Evolutionary conservation across 2,888 invertebrate genomes (phyloP).

Genomic region (Marronus borbonicus): DNA sequence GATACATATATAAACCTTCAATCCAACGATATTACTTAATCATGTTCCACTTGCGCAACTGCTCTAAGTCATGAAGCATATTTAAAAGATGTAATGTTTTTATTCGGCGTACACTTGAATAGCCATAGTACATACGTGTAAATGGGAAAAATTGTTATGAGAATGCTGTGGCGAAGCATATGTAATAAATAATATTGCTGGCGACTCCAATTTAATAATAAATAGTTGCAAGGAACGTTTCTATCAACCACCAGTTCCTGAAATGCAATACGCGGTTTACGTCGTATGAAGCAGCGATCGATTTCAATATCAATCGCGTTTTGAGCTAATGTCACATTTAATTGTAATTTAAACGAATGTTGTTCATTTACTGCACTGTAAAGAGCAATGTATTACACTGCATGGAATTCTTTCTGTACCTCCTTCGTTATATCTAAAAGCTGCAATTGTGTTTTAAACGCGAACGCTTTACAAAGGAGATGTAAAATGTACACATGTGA

Average conservation of each 20-base stretch:
- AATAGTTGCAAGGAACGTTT: constrained; percentile 34
- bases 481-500: neutral
- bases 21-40: neutral
- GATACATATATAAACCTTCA: neutral
- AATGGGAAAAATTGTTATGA: neutral
- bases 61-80: neutral
- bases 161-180: neutral
- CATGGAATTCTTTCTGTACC: no score
- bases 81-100: neutral
- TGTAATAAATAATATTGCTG: neutral
- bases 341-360: constrained; percentile 7
- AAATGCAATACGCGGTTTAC: constrained; percentile 27
- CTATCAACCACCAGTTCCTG: constrained; percentile 36
- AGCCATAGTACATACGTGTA: neutral
- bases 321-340: constrained; percentile 24
- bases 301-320: constrained; percentile 22
- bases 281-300: constrained; percentile 19
- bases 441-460: neutral
- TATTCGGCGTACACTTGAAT: neutral
- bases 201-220: constrained; percentile 15
- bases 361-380: neutral
- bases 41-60: neutral
- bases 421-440: neutral
- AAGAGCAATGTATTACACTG: no score
- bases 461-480: neutral